Evolutionary conservation across 2,797 vertebrate species (phyloP).

Genomic region (Lepilemur septentrionalis): DNA sequence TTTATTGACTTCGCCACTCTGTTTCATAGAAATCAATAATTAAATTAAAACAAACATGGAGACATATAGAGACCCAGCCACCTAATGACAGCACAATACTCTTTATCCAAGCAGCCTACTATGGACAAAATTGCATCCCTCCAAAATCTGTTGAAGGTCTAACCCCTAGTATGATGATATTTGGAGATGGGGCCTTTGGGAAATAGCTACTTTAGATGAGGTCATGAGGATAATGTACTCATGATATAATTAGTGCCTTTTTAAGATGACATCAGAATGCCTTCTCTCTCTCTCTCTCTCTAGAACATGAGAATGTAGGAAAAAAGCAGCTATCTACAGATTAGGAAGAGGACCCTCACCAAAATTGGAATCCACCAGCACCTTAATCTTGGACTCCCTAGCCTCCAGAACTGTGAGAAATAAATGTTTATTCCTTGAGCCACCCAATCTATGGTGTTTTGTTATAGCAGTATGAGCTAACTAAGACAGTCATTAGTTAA

Average conservation of each 20-base stretch:
- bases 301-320: neutral
- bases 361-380: neutral
- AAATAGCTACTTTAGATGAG: neutral
- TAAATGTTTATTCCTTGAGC: neutral
- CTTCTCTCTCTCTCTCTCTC: neutral
- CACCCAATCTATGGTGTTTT: neutral
- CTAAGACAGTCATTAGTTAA: neutral
- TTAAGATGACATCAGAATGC: neutral
- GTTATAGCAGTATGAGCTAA: neutral
- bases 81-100: neutral
- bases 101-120: neutral
- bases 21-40: neutral
- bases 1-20: neutral
- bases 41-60: neutral
- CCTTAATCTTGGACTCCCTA: neutral
- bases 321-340: neutral
- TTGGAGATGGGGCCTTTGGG: neutral
- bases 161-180: neutral
- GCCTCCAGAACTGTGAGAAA: neutral
- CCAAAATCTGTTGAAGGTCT: neutral
- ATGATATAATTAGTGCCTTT: neutral
- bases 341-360: neutral
- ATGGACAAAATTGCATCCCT: neutral
- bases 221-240: neutral
- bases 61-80: neutral